Conservation (phyloP, 2,888 invertebrate species). For the Euplexia lucipara region DNA sequence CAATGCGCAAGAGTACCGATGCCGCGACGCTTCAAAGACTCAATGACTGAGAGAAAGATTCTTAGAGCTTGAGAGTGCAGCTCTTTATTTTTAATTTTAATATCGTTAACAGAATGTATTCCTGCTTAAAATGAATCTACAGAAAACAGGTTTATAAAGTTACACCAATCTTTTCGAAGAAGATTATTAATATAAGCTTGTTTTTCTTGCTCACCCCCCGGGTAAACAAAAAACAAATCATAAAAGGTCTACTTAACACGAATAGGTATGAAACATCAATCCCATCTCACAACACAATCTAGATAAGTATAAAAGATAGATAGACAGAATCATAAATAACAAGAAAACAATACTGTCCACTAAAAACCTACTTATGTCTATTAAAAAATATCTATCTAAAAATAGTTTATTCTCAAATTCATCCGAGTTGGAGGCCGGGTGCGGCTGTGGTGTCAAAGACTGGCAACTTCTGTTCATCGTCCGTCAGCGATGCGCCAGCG, state of each 20-base stretch:
- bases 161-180: background rate
- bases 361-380: too few relatives aligned
- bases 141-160: background rate
- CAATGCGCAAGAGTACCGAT: slow-evolving; percentile 11
- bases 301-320: background rate
- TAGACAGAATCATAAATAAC: slow-evolving; percentile 28
- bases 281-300: background rate
- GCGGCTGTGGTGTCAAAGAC: slow-evolving; percentile 85
- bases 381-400: slow-evolving; percentile 70
- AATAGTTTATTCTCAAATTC: slow-evolving; percentile 74
- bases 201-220: background rate
- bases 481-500: slow-evolving; percentile 77
- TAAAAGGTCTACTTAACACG: background rate
- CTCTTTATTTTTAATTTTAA: background rate
- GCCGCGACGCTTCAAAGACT: slow-evolving; percentile 4
- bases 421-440: slow-evolving; percentile 75
- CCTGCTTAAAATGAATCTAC: background rate
- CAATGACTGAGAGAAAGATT: slow-evolving; percentile 4
- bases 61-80: background rate
- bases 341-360: slow-evolving; percentile 72
- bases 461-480: slow-evolving; percentile 82
- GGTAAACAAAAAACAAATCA: background rate
- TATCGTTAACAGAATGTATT: background rate
- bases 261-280: background rate
- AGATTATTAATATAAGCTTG: background rate